Conservation (phyloP, 2,113 vertebrate genomes). For the Bujurquina vittata region DNA sequence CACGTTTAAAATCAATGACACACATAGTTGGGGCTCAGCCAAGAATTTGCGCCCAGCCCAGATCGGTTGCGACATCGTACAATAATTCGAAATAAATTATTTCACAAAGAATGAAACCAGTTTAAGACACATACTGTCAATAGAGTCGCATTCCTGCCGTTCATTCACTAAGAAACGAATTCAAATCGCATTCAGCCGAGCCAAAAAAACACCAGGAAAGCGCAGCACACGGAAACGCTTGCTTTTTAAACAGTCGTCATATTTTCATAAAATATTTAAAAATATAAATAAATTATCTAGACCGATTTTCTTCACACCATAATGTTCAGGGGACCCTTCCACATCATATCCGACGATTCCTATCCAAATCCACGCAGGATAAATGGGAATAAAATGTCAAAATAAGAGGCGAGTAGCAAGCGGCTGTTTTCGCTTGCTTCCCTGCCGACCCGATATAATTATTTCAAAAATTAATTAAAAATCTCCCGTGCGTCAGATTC, state of each 20-base stretch:
- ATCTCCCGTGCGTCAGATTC: conserved; percentile 71
- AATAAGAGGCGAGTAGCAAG: conserved; percentile 58
- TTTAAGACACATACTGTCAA: conserved; percentile 73
- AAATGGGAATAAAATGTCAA: conserved; percentile 70
- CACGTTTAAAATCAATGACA: conserved; percentile 71
- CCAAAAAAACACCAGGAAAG: conserved; percentile 80
- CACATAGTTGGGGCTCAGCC: conserved; percentile 69
- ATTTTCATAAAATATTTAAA: conserved; percentile 98
- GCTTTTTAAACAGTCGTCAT: conserved; percentile 90
- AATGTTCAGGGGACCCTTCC: conserved; percentile 72
- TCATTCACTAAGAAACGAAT: conserved; percentile 87
- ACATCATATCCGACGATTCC: conserved; percentile 89
- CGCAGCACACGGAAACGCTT: conserved; percentile 73
- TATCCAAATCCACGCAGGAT: conserved; percentile 57
- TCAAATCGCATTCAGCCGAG: conserved; percentile 85
- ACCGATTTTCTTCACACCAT: conserved; percentile 62
- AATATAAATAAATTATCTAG: conserved; percentile 85
- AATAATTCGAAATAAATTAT: conserved; percentile 62
- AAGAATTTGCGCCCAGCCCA: conserved; percentile 70
- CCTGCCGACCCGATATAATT: conserved; percentile 58
- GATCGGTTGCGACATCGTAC: conserved; percentile 68
- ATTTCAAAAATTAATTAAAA: conserved; percentile 90
- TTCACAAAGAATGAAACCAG: conserved; percentile 52
- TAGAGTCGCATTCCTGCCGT: conserved; percentile 81
- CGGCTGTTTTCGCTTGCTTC: conserved; percentile 67